Evolutionary conservation across 37 sponge, comb jelly and placozoan genomes (phyloP).

Genomic region (Theonella swinhoei): DNA sequence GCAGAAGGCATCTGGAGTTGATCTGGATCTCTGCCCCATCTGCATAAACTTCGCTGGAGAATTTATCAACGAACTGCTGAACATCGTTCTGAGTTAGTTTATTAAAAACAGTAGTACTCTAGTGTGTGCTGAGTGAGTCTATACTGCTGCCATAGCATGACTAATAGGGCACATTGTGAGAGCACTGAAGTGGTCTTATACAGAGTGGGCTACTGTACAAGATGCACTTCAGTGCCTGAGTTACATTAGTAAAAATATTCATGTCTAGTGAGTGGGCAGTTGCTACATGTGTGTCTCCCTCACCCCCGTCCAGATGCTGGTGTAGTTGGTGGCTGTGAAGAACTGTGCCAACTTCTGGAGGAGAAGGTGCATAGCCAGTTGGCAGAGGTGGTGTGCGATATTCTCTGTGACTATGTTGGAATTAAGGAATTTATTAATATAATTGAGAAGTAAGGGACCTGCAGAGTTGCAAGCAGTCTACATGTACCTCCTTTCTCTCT

Average conservation of each 20-base stretch:
- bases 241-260: too few relatives aligned
- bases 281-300: neutral
- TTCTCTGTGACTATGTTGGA: conserved; percentile 77
- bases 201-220: too few relatives aligned
- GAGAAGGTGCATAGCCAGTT: conserved; percentile 49
- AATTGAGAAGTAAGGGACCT: conserved; percentile 74
- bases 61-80: conserved; percentile 70
- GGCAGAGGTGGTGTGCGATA: conserved; percentile 67
- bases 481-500: neutral
- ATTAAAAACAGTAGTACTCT: too few relatives aligned
- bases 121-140: too few relatives aligned
- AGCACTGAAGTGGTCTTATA: too few relatives aligned
- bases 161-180: neutral
- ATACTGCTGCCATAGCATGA: neutral
- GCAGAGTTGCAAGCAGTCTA: too few relatives aligned
- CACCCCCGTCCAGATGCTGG: conserved; percentile 63
- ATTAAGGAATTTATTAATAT: conserved; percentile 79
- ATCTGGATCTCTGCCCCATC: conserved; percentile 19
- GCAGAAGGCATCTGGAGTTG: neutral
- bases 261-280: neutral
- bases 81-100: conserved; percentile 79
- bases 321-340: conserved; percentile 77
- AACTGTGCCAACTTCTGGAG: conserved; percentile 65
- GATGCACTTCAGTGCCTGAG: too few relatives aligned
- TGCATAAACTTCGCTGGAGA: conserved; percentile 72